Conservation (phyloP, 2,797 vertebrate genomes). For the Cryptoblepharus egeriae region DNA sequence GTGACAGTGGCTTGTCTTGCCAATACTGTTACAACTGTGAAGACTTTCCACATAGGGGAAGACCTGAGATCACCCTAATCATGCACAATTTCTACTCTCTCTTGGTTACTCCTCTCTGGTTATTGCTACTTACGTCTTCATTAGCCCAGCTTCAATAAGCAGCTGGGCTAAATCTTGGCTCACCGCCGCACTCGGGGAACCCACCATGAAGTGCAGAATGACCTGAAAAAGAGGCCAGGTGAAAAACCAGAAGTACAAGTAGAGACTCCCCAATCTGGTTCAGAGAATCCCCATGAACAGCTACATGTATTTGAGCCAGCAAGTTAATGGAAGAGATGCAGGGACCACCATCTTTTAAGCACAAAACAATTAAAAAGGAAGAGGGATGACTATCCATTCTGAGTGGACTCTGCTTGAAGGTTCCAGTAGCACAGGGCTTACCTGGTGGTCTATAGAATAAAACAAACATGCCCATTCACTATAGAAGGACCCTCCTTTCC, state of each 20-base stretch:
- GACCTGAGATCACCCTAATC: neutral
- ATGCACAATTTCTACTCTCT: neutral
- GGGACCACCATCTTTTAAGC: neutral
- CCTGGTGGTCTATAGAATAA: no score
- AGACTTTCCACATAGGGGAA: no score
- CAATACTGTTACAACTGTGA: no score
- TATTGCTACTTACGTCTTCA: constrained; percentile 85
- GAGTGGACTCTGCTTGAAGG: neutral
- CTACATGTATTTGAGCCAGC: no score
- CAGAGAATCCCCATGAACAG: no score
- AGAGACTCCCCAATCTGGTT: no score
- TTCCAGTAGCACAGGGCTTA: neutral
- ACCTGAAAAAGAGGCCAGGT: constrained; percentile 66
- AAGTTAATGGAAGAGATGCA: neutral
- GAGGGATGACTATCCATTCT: neutral
- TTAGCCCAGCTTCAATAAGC: constrained; percentile 90
- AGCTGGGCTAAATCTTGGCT: constrained; percentile 93
- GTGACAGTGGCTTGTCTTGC: no score
- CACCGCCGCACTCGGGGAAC: constrained; percentile 89
- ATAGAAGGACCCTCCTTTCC: neutral
- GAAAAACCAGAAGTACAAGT: neutral
- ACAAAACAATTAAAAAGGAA: neutral
- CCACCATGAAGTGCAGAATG: constrained; percentile 95
- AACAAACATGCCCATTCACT: neutral
- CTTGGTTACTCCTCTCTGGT: neutral